phyloP scores from a whole-genome alignment of 2,888 invertebrate genomes.

The Sarcophaga subvicina region DNA sequence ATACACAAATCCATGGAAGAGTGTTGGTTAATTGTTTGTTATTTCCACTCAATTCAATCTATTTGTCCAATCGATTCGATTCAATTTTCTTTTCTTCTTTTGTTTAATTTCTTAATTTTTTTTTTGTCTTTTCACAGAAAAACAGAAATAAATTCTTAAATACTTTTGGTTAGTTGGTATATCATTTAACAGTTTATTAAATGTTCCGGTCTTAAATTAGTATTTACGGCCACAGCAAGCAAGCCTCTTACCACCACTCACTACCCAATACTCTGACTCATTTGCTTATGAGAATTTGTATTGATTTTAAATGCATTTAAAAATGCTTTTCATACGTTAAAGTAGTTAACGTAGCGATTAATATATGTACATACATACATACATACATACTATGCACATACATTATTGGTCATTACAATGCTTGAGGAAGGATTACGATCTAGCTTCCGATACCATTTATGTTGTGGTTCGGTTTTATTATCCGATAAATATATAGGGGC shows the following conservation, averaged over 20 bases:
- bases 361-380: too few species aligned
- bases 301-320: too few species aligned
- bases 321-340: too few species aligned
- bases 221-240: conserved; percentile 33
- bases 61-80: too few species aligned
- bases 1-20: too few species aligned
- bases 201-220: conserved; percentile 45
- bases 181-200: conserved; percentile 58
- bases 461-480: too few species aligned
- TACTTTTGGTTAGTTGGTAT: background rate
- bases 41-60: background rate
- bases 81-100: background rate
- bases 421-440: too few species aligned
- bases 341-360: too few species aligned
- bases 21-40: conserved; percentile 1
- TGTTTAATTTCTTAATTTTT: background rate
- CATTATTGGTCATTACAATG: too few species aligned
- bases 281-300: background rate
- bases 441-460: too few species aligned
- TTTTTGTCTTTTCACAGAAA: conserved; percentile 6
- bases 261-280: background rate
- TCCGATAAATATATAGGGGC: too few species aligned
- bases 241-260: background rate
- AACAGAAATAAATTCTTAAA: background rate
- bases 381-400: too few species aligned